Conservation (phyloP, 2,888 invertebrate genomes). For the Rhingia rostrata region DNA sequence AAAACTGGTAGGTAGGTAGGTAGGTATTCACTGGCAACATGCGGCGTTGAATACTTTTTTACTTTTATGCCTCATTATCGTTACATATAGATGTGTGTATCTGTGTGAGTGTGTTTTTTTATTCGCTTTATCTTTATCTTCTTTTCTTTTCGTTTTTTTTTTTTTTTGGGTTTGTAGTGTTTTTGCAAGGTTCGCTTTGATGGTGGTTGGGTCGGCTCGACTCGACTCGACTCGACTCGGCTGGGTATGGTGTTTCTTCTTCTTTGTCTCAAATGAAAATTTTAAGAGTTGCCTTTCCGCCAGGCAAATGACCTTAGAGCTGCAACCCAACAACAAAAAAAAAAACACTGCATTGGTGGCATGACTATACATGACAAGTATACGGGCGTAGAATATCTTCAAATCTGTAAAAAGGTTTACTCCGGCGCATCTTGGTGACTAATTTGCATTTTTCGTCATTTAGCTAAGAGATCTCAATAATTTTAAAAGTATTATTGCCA, state of each 20-base stretch:
- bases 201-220: neutral
- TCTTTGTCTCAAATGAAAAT: slow-evolving; percentile 34
- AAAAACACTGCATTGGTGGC: neutral
- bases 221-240: too few species aligned
- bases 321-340: neutral
- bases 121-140: neutral
- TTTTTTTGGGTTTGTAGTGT: neutral
- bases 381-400: neutral
- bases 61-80: slow-evolving; percentile 48
- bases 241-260: slow-evolving; percentile 11
- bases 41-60: slow-evolving; percentile 50
- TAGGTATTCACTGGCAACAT: slow-evolving; percentile 29
- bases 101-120: slow-evolving; percentile 6
- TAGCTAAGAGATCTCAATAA: too few species aligned
- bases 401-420: neutral
- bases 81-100: slow-evolving; percentile 32
- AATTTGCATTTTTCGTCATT: too few species aligned
- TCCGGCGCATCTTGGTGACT: too few species aligned
- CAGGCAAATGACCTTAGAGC: slow-evolving; percentile 52
- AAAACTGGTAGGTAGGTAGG: neutral
- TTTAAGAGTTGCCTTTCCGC: slow-evolving; percentile 27
- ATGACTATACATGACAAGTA: slow-evolving; percentile 14
- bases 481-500: too few species aligned
- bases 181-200: slow-evolving; percentile 15
- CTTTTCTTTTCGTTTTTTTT: slow-evolving; percentile 8